Evolutionary conservation across 2,797 vertebrate genomes (phyloP).

Genomic region (Peromyscus aztecus): DNA sequence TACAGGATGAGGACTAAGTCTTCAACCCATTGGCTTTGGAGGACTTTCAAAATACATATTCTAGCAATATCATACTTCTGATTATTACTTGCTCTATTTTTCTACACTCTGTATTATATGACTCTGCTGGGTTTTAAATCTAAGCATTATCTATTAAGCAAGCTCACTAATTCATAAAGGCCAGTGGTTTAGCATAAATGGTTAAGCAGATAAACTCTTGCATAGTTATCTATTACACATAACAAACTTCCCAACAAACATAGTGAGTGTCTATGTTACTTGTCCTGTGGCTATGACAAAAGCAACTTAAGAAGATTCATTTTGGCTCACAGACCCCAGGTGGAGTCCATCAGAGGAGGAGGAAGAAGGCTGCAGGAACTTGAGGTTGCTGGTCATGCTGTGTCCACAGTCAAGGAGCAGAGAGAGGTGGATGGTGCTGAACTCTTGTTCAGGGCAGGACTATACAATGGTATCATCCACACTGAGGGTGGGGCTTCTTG

Average conservation of each 20-base stretch:
- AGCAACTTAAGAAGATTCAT: background rate
- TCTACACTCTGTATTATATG: background rate
- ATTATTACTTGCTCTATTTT: background rate
- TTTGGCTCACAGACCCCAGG: background rate
- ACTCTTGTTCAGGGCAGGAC: background rate
- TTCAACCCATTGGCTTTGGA: background rate
- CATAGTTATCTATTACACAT: background rate
- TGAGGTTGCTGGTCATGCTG: background rate
- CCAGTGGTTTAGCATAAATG: background rate
- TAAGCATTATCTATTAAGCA: background rate
- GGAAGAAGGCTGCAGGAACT: background rate
- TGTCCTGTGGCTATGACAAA: background rate
- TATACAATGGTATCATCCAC: no score
- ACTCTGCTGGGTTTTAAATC: background rate
- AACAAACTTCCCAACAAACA: background rate
- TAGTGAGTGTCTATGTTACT: background rate
- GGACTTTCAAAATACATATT: background rate
- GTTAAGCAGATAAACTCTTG: background rate
- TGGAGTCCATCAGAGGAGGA: background rate
- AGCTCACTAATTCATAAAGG: background rate
- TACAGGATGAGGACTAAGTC: background rate
- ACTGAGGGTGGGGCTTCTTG: background rate
- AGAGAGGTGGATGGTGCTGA: background rate
- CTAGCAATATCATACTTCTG: background rate
- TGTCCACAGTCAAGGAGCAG: background rate